Percentiles rank a stretch among this genome's conserved stretches.
Conservation (phyloP, 2,797 vertebrate species). For the Holocentrus rufus region DNA sequence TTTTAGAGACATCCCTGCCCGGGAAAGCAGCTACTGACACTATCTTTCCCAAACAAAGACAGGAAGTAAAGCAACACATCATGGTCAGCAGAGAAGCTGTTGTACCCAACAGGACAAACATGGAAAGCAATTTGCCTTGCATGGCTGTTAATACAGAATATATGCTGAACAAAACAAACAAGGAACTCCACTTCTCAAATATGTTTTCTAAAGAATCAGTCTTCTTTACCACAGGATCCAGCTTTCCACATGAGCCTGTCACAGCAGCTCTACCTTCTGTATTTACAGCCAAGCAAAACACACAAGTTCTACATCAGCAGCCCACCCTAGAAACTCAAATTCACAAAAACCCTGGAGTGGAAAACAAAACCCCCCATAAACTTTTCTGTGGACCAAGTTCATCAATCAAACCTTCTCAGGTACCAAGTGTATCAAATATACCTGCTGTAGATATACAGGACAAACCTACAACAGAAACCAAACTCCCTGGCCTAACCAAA, state of each 20-base stretch:
- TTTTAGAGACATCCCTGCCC: slow-evolving; percentile 15
- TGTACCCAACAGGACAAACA: slow-evolving; percentile 33
- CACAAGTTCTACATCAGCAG: slow-evolving; percentile 29
- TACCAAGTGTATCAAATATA: slow-evolving; percentile 22
- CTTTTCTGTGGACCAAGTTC: background rate
- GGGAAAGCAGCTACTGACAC: slow-evolving; percentile 10
- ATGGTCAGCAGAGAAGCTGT: slow-evolving; percentile 5
- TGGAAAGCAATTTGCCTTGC: slow-evolving; percentile 16
- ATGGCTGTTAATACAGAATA: slow-evolving; percentile 4
- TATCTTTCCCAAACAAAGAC: slow-evolving; percentile 22
- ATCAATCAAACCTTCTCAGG: slow-evolving; percentile 12
- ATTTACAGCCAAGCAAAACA: slow-evolving; percentile 22
- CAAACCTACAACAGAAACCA: slow-evolving; percentile 35
- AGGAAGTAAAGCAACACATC: slow-evolving; percentile 30
- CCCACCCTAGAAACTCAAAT: slow-evolving; percentile 11
- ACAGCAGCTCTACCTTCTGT: slow-evolving; percentile 52
- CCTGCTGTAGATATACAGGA: slow-evolving; percentile 1
- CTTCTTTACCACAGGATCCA: background rate
- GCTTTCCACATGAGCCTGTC: slow-evolving; percentile 52
- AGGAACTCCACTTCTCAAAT: slow-evolving; percentile 20
- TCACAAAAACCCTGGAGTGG: slow-evolving; percentile 22
- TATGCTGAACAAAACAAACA: slow-evolving; percentile 14
- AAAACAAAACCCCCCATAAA: slow-evolving; percentile 23
- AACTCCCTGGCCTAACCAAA: slow-evolving; percentile 20
- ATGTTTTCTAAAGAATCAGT: slow-evolving; percentile 18